Conservation (phyloP, 35 echinoderm and acorn worm genomes). For the Acanthaster planci region DNA sequence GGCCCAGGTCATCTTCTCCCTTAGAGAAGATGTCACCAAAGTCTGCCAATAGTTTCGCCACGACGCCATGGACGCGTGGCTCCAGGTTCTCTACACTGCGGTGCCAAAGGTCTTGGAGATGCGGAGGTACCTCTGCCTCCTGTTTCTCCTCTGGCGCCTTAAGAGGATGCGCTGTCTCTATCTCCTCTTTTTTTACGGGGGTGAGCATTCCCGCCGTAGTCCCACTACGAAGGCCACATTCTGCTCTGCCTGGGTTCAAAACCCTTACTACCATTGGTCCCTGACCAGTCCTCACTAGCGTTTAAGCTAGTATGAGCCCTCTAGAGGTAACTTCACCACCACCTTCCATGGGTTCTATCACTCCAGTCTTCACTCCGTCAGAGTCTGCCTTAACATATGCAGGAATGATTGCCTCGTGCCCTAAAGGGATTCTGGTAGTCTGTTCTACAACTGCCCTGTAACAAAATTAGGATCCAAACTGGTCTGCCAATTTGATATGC, state of each 20-base stretch:
- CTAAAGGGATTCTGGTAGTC: no score
- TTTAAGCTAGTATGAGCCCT: not conserved
- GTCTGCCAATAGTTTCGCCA: not conserved
- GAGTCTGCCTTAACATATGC: no score
- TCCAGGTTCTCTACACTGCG: not conserved
- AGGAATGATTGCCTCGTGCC: no score
- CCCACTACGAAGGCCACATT: not conserved
- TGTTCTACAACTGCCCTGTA: no score
- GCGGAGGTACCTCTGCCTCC: not conserved
- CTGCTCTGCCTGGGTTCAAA: not conserved
- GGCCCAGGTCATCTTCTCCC: slow-evolving; percentile 30
- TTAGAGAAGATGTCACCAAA: slow-evolving; percentile 44
- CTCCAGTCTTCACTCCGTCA: no score
- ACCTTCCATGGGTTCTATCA: no score
- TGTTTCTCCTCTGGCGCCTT: no score
- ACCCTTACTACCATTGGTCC: not conserved
- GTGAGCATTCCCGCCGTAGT: not conserved
- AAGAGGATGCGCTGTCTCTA: not conserved
- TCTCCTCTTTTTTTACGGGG: not conserved
- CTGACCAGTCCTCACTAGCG: not conserved
- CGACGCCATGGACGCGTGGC: not conserved
- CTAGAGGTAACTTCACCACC: no score
- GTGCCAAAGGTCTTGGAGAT: slow-evolving; percentile 15
- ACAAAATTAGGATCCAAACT: no score
- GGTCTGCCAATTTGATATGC: no score